A percentile compares a stretch with the other conserved stretches of the same genome.
These are phyloP conservation scores for Microplitis deprimator DNA, from an alignment of 2,888 invertebrate species.

Conservation along the genomic window DNA sequence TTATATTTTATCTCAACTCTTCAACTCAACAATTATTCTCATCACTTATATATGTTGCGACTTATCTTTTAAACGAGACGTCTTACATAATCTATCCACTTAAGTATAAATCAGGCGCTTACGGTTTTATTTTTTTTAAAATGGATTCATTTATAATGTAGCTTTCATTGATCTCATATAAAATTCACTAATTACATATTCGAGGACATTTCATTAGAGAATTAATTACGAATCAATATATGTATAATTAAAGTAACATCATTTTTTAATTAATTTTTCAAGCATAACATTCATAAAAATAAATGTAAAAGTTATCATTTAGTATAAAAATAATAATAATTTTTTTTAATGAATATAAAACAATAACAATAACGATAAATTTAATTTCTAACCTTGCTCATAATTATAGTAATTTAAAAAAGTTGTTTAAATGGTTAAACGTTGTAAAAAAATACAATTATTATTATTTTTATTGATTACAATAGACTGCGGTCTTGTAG, in stretches of 20 bases:
- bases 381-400: neutral
- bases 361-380: too few relatives aligned
- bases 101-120: neutral
- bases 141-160: constrained; percentile 1
- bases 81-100: constrained; percentile 22
- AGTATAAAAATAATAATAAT: too few relatives aligned
- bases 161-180: neutral
- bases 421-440: neutral
- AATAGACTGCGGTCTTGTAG: neutral
- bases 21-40: constrained; percentile 10
- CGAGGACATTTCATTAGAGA: constrained; percentile 1
- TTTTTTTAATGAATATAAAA: too few relatives aligned
- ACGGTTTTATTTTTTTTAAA: neutral
- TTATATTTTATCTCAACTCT: neutral
- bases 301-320: neutral
- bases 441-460: neutral
- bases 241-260: neutral
- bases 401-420: neutral
- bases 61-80: neutral
- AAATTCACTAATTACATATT: neutral
- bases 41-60: neutral
- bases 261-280: neutral
- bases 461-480: neutral
- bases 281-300: neutral
- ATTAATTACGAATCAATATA: constrained; percentile 5